Conservation (phyloP, 30 jellyfish, hydroid and myxozoan genomes). For the Cassiopea andromeda region DNA sequence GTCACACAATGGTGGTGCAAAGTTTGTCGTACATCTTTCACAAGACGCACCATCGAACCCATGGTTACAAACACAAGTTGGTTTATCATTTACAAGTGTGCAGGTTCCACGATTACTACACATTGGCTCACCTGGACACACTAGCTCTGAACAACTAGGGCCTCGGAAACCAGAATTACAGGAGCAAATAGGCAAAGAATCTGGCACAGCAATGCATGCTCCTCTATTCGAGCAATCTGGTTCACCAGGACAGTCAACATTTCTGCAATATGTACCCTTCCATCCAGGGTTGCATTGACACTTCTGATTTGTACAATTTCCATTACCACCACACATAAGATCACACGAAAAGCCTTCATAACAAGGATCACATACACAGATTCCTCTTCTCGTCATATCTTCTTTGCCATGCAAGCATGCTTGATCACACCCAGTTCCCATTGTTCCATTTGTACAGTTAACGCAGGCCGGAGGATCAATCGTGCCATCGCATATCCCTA, state of each 20-base stretch:
- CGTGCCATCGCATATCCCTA: conserved; percentile 58
- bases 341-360: conserved; percentile 75
- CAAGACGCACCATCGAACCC: conserved; percentile 73
- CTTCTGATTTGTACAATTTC: conserved; percentile 15
- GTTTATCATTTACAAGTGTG: conserved; percentile 29
- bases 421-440: conserved; percentile 65
- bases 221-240: conserved; percentile 76
- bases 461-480: conserved; percentile 71
- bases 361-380: conserved; percentile 59
- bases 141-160: conserved; percentile 53
- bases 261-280: conserved; percentile 60
- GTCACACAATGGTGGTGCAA: conserved; percentile 66
- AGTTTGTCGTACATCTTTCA: conserved; percentile 47
- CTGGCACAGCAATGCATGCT: conserved; percentile 61
- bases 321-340: conserved; percentile 55
- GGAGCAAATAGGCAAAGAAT: conserved; percentile 63
- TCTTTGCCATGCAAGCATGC: conserved; percentile 63
- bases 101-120: conserved; percentile 65
- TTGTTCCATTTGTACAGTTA: conserved; percentile 64
- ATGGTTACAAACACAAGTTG: conserved; percentile 60
- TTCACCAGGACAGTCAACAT: conserved; percentile 74
- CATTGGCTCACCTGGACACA: conserved; percentile 73
- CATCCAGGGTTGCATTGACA: conserved; percentile 64
- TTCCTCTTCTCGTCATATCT: conserved; percentile 57
- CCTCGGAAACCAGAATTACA: conserved; percentile 71